phyloP scores from a whole-genome alignment of 2,888 invertebrate species.

The Blastobasis adustella region DNA sequence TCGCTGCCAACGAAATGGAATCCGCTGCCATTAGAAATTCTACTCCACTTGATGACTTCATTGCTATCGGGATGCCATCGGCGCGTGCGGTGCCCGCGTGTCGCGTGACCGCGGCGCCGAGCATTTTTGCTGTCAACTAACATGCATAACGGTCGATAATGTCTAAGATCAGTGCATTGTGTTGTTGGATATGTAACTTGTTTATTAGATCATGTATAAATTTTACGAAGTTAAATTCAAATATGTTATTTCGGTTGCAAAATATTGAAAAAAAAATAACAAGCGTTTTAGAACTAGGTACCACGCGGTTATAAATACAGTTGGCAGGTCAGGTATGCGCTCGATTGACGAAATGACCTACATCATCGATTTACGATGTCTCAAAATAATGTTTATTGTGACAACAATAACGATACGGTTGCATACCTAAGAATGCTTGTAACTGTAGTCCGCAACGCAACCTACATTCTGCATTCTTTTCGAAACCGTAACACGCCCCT shows the following conservation, averaged over 20 bases:
- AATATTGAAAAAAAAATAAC: no score
- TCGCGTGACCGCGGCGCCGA: conserved; percentile 34
- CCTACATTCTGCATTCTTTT: conserved; percentile 74
- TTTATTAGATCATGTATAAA: no score
- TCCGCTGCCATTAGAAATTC: conserved; percentile 67
- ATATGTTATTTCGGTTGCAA: no score
- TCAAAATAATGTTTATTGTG: conserved; percentile 32
- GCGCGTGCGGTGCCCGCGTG: conserved; percentile 35
- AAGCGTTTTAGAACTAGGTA: no score
- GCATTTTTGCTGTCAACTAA: conserved; percentile 25
- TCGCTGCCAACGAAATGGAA: conserved; percentile 69
- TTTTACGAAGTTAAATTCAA: no score
- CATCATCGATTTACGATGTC: conserved; percentile 29
- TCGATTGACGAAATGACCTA: conserved; percentile 13
- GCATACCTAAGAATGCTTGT: conserved; percentile 59
- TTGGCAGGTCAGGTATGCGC: no score
- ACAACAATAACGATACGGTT: conserved; percentile 56
- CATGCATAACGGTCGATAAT: not conserved
- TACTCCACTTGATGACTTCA: conserved; percentile 63
- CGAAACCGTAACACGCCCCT: conserved; percentile 72
- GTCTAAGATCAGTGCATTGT: no score
- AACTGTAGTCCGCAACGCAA: conserved; percentile 69
- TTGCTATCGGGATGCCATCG: conserved; percentile 51
- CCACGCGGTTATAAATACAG: no score
- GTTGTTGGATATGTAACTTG: no score